A percentile compares a stretch with the other conserved stretches of the same genome.
Conservation (phyloP, 2,797 vertebrate genomes). For the Intellagama lesueurii region DNA sequence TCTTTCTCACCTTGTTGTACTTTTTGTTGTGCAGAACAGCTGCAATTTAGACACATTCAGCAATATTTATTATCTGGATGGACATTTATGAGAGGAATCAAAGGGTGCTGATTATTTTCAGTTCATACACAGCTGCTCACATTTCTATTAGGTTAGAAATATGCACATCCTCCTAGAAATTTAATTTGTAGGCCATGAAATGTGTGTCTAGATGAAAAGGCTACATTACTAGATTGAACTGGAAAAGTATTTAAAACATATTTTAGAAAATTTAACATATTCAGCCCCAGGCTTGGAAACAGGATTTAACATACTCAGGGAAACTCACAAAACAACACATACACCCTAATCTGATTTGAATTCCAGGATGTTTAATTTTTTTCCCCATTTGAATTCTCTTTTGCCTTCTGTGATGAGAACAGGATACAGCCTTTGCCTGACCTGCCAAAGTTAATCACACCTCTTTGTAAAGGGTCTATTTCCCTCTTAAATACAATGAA, state of each 20-base stretch:
- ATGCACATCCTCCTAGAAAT: neutral
- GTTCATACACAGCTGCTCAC: no score
- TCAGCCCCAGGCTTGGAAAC: neutral
- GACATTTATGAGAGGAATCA: no score
- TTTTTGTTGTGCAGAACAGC: no score
- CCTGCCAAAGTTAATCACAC: neutral
- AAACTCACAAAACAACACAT: neutral
- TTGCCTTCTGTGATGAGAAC: neutral
- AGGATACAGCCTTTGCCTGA: neutral
- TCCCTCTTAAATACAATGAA: neutral
- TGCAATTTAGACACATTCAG: no score
- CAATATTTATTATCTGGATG: no score
- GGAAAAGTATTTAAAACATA: no score
- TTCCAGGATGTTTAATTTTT: conserved; percentile 3
- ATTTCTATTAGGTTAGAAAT: neutral
- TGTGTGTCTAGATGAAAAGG: neutral
- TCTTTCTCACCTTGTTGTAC: no score
- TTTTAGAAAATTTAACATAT: neutral
- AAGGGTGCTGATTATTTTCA: no score
- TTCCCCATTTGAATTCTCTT: neutral
- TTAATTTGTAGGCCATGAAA: no score
- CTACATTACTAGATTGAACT: neutral
- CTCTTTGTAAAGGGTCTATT: neutral
- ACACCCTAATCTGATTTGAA: neutral
- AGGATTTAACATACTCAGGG: no score